Conservation (phyloP, 1,140 invertebrate species). For the Philopotamus ludificatus region DNA sequence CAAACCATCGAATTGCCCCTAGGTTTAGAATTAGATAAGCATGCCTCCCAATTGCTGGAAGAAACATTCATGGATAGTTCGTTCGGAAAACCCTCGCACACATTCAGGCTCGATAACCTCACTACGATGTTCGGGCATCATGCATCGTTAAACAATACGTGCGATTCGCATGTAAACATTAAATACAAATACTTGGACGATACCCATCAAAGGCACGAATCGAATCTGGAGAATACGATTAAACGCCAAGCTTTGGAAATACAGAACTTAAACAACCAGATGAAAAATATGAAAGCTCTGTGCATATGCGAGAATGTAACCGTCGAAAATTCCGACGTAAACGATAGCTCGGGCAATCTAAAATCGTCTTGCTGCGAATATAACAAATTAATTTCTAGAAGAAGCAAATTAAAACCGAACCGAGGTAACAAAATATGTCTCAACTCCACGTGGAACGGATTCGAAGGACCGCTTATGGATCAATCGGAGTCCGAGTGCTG, state of each 20-base stretch:
- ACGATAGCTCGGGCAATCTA: not conserved
- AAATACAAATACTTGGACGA: constrained; percentile 6
- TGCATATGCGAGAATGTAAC: constrained; percentile 28
- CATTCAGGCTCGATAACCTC: constrained; percentile 51
- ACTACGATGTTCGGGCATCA: constrained; percentile 55
- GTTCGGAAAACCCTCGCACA: constrained; percentile 49
- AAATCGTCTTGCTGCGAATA: constrained; percentile 21
- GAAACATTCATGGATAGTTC: constrained; percentile 51
- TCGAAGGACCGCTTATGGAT: constrained; percentile 49
- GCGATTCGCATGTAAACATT: not conserved
- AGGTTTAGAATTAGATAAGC: constrained; percentile 50
- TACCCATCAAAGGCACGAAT: not conserved
- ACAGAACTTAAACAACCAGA: constrained; percentile 22
- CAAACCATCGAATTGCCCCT: constrained; percentile 54
- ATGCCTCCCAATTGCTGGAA: constrained; percentile 47
- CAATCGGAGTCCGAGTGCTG: constrained; percentile 78
- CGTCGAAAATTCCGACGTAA: constrained; percentile 30
- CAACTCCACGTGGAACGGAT: constrained; percentile 29
- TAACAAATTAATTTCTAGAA: constrained; percentile 16
- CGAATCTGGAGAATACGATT: not conserved
- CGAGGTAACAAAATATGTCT: constrained; percentile 7
- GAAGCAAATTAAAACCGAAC: constrained; percentile 21
- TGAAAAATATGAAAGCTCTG: constrained; percentile 18
- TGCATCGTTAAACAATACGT: constrained; percentile 25
- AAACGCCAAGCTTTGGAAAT: constrained; percentile 16